Percentiles rank a stretch among this genome's conserved stretches.
These are phyloP conservation scores for Fregata magnificens DNA, from an alignment of 2,113 vertebrate genomes.

Conservation along the genomic window DNA sequence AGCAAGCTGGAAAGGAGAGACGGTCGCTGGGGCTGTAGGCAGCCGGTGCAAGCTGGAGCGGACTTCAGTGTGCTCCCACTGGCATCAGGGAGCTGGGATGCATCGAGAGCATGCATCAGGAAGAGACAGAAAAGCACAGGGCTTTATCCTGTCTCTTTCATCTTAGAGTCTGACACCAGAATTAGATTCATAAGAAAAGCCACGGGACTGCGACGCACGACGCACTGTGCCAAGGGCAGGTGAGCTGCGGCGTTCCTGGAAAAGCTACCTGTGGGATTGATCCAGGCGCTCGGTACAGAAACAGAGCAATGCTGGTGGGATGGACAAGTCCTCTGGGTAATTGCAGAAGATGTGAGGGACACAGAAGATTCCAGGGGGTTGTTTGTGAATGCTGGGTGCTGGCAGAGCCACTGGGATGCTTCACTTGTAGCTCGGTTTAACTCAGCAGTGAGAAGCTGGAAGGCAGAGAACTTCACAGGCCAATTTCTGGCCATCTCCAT, in stretches of 20 bases:
- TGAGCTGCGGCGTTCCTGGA: not conserved
- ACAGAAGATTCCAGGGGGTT: not conserved
- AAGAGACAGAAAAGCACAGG: not conserved
- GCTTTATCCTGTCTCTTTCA: not conserved
- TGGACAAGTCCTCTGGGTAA: not conserved
- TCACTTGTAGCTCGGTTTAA: not conserved
- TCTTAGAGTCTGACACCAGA: not conserved
- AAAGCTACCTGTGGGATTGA: not conserved
- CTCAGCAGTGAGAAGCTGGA: not conserved
- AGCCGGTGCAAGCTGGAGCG: not conserved
- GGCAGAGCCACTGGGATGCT: not conserved
- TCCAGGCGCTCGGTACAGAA: not conserved
- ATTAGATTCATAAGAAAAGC: not conserved
- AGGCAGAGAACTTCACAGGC: not conserved
- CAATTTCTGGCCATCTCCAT: not conserved
- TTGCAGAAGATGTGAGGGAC: not conserved
- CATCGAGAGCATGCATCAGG: not conserved
- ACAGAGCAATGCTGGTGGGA: not conserved
- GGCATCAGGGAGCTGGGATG: not conserved
- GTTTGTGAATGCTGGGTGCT: not conserved
- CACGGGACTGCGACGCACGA: accelerated
- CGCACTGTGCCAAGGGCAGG: not conserved
- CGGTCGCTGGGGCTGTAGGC: not conserved
- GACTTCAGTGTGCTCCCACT: not conserved
- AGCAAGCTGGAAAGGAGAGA: not conserved